Evolutionary conservation across 2,797 vertebrate species (phyloP).

Genomic region (Lagorchestes hirsutus): DNA sequence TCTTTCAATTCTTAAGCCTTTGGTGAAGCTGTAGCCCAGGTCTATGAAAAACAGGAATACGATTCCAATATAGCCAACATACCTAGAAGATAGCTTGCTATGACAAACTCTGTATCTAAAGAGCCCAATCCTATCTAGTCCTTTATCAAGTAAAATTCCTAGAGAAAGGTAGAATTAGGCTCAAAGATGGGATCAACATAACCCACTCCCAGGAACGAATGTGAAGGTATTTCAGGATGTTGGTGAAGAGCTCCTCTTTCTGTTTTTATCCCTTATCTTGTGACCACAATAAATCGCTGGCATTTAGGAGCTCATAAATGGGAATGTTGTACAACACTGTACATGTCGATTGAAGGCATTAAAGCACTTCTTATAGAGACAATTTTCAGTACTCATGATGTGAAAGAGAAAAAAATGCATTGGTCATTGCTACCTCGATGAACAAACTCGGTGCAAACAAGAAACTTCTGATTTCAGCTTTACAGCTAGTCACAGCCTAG

Average conservation of each 20-base stretch:
- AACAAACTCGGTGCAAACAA: constrained; percentile 48
- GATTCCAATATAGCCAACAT: background rate
- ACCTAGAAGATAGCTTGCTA: background rate
- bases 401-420: constrained; percentile 41
- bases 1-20: background rate
- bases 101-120: constrained; percentile 6
- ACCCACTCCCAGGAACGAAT: constrained; percentile 55
- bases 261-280: constrained; percentile 35
- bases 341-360: constrained; percentile 36
- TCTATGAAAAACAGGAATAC: background rate
- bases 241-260: constrained; percentile 21
- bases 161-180: constrained; percentile 30
- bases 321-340: constrained; percentile 68
- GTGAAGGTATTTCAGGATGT: constrained; percentile 3
- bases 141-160: constrained; percentile 26
- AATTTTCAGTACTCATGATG: constrained; percentile 50
- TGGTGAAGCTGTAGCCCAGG: background rate
- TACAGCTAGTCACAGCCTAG: background rate
- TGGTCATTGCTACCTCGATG: constrained; percentile 63
- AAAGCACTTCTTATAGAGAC: constrained; percentile 32
- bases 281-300: constrained; percentile 21
- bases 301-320: constrained; percentile 51
- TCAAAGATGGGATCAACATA: background rate
- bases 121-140: constrained; percentile 12
- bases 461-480: constrained; percentile 30